These are phyloP conservation scores for Peromyscus attwateri DNA, from an alignment of 2,797 vertebrate species.

Conservation along the genomic window DNA sequence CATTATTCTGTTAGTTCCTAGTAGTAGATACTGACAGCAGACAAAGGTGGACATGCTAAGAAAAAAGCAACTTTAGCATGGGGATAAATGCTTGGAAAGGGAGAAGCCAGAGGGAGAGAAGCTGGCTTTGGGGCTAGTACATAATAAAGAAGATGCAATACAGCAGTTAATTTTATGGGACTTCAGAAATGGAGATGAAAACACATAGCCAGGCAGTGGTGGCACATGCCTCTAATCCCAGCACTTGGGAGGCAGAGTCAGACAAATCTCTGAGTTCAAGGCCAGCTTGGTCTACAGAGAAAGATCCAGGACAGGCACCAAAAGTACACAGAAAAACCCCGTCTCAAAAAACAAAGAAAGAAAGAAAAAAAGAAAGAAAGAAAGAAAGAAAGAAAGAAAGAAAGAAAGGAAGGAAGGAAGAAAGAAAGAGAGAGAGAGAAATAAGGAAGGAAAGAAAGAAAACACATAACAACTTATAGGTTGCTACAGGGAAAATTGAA, in stretches of 20 bases:
- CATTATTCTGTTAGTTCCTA: background rate
- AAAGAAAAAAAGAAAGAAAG: too few relatives aligned
- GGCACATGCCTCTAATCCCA: too few relatives aligned
- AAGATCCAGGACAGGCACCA: too few relatives aligned
- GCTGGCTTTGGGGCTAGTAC: background rate
- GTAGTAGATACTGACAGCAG: background rate
- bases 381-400: background rate
- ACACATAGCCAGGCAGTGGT: background rate
- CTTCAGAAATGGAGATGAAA: background rate
- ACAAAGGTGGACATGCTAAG: background rate
- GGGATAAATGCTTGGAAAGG: background rate
- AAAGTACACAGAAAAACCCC: too few relatives aligned
- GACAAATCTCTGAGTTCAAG: too few relatives aligned
- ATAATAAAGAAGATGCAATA: background rate
- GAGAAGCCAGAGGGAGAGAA: background rate
- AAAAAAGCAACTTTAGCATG: background rate
- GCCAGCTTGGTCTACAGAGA: too few relatives aligned
- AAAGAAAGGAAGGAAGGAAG: too few relatives aligned
- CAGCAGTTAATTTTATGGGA: background rate
- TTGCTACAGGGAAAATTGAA: background rate
- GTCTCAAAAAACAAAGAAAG: too few relatives aligned
- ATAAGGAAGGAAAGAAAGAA: too few relatives aligned
- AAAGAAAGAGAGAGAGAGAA: too few relatives aligned
- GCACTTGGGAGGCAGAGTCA: too few relatives aligned
- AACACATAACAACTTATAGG: background rate